A percentile compares a stretch with the other conserved stretches of the same genome.
Evolutionary conservation across 2,113 vertebrate genomes (phyloP).

Genomic region (Salvator merianae): DNA sequence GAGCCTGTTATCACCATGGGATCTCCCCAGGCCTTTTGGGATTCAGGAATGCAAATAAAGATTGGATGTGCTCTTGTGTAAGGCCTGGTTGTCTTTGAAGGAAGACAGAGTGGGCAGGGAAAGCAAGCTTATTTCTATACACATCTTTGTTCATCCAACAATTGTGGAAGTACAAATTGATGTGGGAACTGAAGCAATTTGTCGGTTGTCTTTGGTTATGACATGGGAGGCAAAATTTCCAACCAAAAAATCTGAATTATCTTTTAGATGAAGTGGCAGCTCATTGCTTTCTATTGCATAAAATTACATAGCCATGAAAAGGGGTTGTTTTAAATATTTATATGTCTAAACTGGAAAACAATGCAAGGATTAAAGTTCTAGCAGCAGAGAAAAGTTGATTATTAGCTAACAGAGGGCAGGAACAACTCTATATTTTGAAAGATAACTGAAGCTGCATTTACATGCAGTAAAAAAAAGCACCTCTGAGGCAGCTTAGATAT

Average conservation of each 20-base stretch:
- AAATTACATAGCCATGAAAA: background rate
- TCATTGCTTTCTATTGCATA: background rate
- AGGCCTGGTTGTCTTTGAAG: constrained; percentile 14
- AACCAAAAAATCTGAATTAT: background rate
- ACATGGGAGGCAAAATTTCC: background rate
- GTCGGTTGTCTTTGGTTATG: background rate
- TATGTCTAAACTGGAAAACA: background rate
- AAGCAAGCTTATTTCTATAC: constrained; percentile 13
- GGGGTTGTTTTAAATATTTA: background rate
- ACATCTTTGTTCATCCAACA: constrained; percentile 39
- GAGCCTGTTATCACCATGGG: background rate
- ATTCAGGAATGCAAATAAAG: constrained; percentile 33
- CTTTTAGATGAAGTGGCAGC: background rate
- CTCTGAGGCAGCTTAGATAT: no score
- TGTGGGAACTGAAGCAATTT: constrained; percentile 25
- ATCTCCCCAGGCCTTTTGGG: background rate
- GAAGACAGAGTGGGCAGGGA: constrained; percentile 19
- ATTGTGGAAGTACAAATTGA: background rate
- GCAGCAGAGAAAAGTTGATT: background rate
- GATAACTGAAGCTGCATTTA: background rate
- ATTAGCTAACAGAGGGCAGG: background rate
- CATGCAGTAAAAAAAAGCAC: background rate
- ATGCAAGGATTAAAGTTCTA: background rate
- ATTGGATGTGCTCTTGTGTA: background rate
- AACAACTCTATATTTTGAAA: background rate